Evolutionary conservation across 2,113 vertebrate genomes (phyloP), one percentile per base, ranked within the genome.

Genomic region (Tympanuchus pallidicinctus): DNA sequence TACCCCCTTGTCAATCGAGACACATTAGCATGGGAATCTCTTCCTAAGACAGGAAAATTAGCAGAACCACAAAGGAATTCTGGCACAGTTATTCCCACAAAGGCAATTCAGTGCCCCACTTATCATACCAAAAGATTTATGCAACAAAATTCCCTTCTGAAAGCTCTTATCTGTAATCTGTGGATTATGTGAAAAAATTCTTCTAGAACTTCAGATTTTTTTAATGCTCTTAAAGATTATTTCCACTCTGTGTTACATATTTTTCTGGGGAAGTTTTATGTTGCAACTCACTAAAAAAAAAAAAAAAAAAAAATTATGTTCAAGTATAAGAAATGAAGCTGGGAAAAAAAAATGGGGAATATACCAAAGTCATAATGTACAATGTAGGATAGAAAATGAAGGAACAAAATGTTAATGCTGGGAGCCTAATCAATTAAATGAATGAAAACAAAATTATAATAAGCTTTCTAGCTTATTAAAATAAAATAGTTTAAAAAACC

Each of bases 401-500:
- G 61, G 30, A 61, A 38, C 22, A 59, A 50, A 36, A 7, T 45
- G 34, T 69, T n/a, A 52, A 12, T 22, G 56, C 38, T 34, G 34
- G 63, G 32, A 83, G 15, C 38, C 50, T 52, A 83, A 93, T 65
- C 21, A 73, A 85, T 50, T 73, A 60, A 82, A 94, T 3, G 18
- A 80, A 77, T 6, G 28, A 80, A 80, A 95, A 54, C 38, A 60
- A 56, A 92, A 65, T 32, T 22, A 42, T 48, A 50, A 45, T 36
- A 77, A 80, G 14, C 24, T 56, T 71, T 50, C 89, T 88, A 90
- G 10, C 47, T 86, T 42, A 77, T 81, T 86, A 74, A 85, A 69
- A 60, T 52, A 59, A 79, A 88, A 52, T 24, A 60, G 40, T 8
- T 86, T 61, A 91, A 92, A 93, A 93, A 75, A 43, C 45, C 86